Conservation (phyloP, 2,113 vertebrate species). For the Macrotis lagotis region DNA sequence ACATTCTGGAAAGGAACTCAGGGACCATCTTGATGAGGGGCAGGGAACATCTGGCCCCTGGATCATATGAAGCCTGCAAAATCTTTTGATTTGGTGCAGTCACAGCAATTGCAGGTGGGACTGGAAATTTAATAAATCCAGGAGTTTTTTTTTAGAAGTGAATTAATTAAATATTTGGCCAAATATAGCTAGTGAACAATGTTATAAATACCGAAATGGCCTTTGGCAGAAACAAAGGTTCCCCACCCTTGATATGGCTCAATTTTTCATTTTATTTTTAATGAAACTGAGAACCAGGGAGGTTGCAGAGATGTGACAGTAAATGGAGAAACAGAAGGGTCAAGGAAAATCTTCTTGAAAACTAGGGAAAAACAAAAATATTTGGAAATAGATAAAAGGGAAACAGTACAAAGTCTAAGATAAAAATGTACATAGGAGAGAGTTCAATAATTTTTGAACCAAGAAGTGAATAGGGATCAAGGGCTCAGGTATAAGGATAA, state of each 20-base stretch:
- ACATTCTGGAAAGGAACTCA: neutral
- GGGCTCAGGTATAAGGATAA: neutral
- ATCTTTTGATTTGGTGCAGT: too few relatives aligned
- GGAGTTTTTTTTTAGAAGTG: too few relatives aligned
- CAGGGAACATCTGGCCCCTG: too few relatives aligned
- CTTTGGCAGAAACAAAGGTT: too few relatives aligned
- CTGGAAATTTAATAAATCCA: too few relatives aligned
- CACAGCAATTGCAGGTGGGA: too few relatives aligned
- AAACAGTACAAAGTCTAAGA: neutral
- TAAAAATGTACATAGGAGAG: neutral
- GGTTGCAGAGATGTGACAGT: neutral
- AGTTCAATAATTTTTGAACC: neutral
- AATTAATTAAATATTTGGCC: too few relatives aligned
- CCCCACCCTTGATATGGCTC: too few relatives aligned
- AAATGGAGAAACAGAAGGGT: neutral
- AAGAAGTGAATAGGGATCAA: neutral
- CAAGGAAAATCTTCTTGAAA: neutral
- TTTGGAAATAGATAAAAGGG: neutral
- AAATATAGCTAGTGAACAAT: too few relatives aligned
- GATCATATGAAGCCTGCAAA: too few relatives aligned
- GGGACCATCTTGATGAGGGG: neutral
- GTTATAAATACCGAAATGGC: too few relatives aligned
- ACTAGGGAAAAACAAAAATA: neutral
- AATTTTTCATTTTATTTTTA: neutral
- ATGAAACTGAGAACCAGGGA: neutral